Evolutionary conservation across 2,113 vertebrate species (phyloP), one percentile per base, ranked within the genome.

Genomic region (Malurus cyaneus): DNA sequence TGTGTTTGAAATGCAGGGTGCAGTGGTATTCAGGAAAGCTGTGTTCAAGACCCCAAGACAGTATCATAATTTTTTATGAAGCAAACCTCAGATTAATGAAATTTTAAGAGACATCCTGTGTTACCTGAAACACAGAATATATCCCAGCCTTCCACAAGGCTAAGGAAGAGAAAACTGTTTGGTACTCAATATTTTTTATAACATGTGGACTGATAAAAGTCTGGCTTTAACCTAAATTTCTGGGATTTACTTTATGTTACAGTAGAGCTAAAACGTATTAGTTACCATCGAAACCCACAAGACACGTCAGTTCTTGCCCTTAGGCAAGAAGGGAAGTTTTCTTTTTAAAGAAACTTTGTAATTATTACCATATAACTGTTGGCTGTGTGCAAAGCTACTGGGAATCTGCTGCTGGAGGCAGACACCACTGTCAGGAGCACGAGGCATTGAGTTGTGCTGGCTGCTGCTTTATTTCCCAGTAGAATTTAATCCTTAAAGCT

Each of bases 401-500:
- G 71, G 59, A 85, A 65, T 76, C 66, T 69, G 59, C 49, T 87
- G 70, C 73, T 87, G 74, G 32, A 89, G n/a, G 78, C 80, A 88
- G 74, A 91, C 78, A 72, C 54, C 10, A 1, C 67, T 73, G 62
- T 42, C 79, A 61, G 66, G 50, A 91, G 46, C 59, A 70, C 0
- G 0, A 85, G 39, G 56, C 31, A 59, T 5, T 77, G 87, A 95
- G 82, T 39, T 80, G 42, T 80, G 24, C 54, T 41, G 54, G 20
- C 34, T 93, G 89, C 56, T 85, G 41, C 14, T 83, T 86, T 93
- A 73, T 94, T 86, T 95, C 87, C 67, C 67, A 57, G 34, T 41
- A 65, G 50, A 86, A 62, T 84, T 92, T 60, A 91, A 65, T 93
- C 60, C 86, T 85, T 83, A 89, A 86, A 86, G 12, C 41, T 91